Conservation (phyloP, 2,113 vertebrate species). For the Petrocephalus microphthalmus region DNA sequence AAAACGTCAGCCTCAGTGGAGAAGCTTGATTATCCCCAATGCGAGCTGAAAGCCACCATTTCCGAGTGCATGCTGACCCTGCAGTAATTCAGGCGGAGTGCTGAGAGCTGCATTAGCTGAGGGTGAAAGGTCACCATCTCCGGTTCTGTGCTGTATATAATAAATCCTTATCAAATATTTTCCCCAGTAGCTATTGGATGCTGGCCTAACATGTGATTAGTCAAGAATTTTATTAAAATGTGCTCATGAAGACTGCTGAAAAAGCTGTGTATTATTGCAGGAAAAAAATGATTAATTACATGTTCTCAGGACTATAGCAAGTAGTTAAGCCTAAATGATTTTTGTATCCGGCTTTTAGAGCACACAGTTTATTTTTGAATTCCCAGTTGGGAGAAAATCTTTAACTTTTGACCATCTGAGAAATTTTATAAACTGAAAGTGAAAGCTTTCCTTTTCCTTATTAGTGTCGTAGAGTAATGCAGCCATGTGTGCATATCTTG, state of each 20-base stretch:
- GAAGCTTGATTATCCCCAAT: slow-evolving; percentile 14
- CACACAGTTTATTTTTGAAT: background rate
- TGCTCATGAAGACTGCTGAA: background rate
- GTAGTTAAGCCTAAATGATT: background rate
- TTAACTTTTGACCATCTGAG: background rate
- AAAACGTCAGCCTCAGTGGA: background rate
- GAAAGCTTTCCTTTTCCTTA: background rate
- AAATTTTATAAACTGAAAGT: background rate
- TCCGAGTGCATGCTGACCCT: background rate
- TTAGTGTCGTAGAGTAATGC: background rate
- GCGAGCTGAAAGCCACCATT: slow-evolving; percentile 1
- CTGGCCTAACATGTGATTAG: background rate
- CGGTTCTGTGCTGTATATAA: background rate
- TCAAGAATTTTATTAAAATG: background rate
- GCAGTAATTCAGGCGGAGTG: slow-evolving; percentile 13
- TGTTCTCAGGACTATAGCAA: background rate
- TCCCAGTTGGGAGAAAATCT: background rate
- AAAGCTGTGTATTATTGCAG: background rate
- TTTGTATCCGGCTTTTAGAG: background rate
- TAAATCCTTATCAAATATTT: background rate
- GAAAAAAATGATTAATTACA: background rate
- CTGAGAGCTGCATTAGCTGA: slow-evolving; percentile 1
- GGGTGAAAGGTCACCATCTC: slow-evolving; percentile 1
- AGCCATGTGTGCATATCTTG: background rate
- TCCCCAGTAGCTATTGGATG: background rate